A percentile compares a stretch with the other conserved stretches of the same genome.
phyloP scores from a whole-genome alignment of 2,888 invertebrate species.

The Toxonevra muliebris region DNA sequence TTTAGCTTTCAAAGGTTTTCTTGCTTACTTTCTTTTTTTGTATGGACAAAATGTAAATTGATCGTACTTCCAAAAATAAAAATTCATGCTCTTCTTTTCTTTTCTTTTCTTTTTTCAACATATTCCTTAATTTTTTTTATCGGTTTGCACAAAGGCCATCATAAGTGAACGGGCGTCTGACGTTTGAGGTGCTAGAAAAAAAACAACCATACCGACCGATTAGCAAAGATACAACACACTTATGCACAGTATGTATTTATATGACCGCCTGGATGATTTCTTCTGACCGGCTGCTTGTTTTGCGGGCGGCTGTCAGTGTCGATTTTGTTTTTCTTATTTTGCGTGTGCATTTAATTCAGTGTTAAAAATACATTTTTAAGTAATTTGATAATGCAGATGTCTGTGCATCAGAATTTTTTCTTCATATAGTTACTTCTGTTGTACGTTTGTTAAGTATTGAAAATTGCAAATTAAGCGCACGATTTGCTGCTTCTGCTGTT shows the following conservation, averaged over 20 bases:
- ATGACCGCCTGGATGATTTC: not conserved
- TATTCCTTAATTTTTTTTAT: no score
- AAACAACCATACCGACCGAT: conserved; percentile 11
- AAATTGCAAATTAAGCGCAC: conserved; percentile 35
- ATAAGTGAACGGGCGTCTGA: no score
- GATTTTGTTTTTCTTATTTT: conserved; percentile 21
- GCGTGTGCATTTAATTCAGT: not conserved
- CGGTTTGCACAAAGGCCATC: no score
- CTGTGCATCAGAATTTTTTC: conserved; percentile 9
- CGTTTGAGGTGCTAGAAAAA: no score
- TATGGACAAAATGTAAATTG: no score
- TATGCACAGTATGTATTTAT: not conserved
- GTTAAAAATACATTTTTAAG: conserved; percentile 19
- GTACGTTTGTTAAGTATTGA: not conserved
- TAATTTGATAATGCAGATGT: conserved; percentile 35
- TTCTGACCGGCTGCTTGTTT: not conserved
- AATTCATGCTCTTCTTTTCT: no score
- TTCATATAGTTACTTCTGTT: conserved; percentile 17
- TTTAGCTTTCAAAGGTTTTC: no score
- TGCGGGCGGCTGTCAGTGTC: conserved; percentile 32
- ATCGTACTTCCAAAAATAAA: no score
- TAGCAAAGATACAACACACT: conserved; percentile 13
- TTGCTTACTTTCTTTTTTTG: no score
- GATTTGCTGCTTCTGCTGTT: conserved; percentile 21
- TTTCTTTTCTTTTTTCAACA: no score